Conservation (phyloP, 2,797 vertebrate species). For the Gambelia wislizenii region DNA sequence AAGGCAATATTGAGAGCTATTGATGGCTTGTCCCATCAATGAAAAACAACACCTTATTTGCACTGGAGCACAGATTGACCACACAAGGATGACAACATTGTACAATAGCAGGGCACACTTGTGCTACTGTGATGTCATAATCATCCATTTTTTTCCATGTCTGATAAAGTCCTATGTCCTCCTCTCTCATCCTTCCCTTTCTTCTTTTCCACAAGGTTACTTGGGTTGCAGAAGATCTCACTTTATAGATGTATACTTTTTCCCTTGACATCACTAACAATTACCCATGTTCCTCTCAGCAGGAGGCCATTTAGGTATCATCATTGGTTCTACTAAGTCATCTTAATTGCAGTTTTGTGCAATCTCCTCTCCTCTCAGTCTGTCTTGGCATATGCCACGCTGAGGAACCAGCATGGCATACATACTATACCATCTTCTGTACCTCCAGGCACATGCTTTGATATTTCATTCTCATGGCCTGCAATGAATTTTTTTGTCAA, state of each 20-base stretch:
- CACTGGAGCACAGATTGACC: too few species aligned
- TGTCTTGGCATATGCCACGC: constrained; percentile 74
- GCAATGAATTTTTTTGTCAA: too few species aligned
- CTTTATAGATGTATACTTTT: constrained; percentile 76
- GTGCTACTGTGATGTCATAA: too few species aligned
- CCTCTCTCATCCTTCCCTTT: constrained; percentile 25
- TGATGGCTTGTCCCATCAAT: too few species aligned
- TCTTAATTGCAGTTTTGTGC: constrained; percentile 82
- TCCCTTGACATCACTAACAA: constrained; percentile 69
- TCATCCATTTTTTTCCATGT: too few species aligned
- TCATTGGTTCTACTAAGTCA: constrained; percentile 83
- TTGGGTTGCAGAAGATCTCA: constrained; percentile 75
- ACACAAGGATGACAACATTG: too few species aligned
- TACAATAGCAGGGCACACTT: too few species aligned
- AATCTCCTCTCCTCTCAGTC: constrained; percentile 79
- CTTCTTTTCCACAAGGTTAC: constrained; percentile 77
- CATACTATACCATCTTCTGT: constrained; percentile 41
- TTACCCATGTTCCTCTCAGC: constrained; percentile 72
- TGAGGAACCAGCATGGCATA: constrained; percentile 74
- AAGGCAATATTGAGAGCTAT: too few species aligned
- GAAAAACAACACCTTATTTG: too few species aligned
- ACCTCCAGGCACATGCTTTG: constrained; percentile 79
- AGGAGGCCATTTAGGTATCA: constrained; percentile 82
- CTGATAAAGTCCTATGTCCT: too few species aligned
- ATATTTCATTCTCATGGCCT: constrained; percentile 82